phyloP scores from a whole-genome alignment of 2,113 vertebrate genomes.

The Rhinopithecus roxellana region DNA sequence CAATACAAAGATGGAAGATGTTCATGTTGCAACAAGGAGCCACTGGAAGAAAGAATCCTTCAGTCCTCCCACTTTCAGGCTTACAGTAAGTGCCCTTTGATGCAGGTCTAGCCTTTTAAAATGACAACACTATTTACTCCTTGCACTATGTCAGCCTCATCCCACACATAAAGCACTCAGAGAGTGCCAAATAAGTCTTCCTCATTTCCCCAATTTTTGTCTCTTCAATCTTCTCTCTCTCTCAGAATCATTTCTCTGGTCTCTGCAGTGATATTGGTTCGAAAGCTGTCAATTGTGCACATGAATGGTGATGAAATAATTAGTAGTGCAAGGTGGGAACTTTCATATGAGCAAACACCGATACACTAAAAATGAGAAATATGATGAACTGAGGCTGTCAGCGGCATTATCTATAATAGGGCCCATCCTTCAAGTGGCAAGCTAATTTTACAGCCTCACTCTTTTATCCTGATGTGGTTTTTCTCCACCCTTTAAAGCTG shows the following conservation, averaged over 20 bases:
- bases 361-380: neutral
- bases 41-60: neutral
- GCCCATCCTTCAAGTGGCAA: slow-evolving; percentile 21
- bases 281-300: neutral
- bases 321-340: neutral
- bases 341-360: neutral
- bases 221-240: neutral
- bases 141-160: neutral
- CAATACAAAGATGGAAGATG: neutral
- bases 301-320: neutral
- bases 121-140: neutral
- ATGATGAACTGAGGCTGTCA: neutral
- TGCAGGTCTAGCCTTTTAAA: slow-evolving; percentile 35
- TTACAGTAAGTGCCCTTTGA: neutral
- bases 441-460: slow-evolving; percentile 33
- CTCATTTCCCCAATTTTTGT: neutral
- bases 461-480: slow-evolving; percentile 10
- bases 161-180: accelerated
- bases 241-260: neutral
- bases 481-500: neutral
- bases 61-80: slow-evolving; percentile 10
- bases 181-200: neutral
- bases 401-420: neutral
- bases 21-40: neutral
- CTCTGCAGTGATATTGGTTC: neutral